phyloP scores from a whole-genome alignment of 2,888 invertebrate genomes.

The Autographa gamma region DNA sequence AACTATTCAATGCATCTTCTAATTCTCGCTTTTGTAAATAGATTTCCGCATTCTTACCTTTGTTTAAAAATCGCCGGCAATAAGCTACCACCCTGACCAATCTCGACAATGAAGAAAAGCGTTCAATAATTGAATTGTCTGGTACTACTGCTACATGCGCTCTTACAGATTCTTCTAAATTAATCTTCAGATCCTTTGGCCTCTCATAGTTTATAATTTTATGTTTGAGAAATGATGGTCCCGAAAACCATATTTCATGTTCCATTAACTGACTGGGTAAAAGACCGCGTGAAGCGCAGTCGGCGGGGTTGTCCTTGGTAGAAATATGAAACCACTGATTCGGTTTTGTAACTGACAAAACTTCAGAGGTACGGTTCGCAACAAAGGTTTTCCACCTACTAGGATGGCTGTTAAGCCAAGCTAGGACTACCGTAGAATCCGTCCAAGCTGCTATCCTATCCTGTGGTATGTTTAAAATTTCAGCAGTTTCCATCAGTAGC shows the following conservation, averaged over 20 bases:
- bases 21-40: constrained; percentile 6
- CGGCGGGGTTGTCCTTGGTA: constrained; percentile 34
- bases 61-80: not conserved
- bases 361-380: constrained; percentile 22
- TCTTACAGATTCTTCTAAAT: constrained; percentile 13
- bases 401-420: constrained; percentile 26
- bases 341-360: constrained; percentile 9
- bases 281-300: constrained; percentile 39
- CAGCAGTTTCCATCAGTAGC: constrained; percentile 19
- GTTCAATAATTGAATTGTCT: constrained; percentile 7
- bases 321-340: constrained; percentile 32
- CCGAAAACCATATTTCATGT: constrained; percentile 21
- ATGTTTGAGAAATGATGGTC: constrained; percentile 20
- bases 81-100: no score
- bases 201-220: constrained; percentile 9
- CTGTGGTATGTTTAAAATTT: no score
- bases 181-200: constrained; percentile 2
- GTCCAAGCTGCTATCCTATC: constrained; percentile 25
- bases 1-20: constrained; percentile 13
- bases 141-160: not conserved
- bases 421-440: constrained; percentile 25
- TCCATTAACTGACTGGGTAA: constrained; percentile 9
- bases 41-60: no score
- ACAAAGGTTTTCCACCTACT: constrained; percentile 34
- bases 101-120: constrained; percentile 1